Conservation (phyloP, 2,797 vertebrate genomes). For the Miichthys miiuy region DNA sequence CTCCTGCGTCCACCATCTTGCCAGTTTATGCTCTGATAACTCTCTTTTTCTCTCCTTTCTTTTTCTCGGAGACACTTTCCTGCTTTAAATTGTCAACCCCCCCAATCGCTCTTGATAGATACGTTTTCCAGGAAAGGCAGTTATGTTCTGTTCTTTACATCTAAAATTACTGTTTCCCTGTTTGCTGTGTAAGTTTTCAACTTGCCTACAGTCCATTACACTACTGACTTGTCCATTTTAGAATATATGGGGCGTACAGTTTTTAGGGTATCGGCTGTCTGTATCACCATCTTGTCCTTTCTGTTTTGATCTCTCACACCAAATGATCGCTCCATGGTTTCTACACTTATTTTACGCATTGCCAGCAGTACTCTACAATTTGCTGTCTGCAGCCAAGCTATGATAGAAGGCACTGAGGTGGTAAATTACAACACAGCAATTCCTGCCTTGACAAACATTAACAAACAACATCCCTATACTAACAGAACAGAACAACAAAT, state of each 20-base stretch:
- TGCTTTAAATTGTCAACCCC: constrained; percentile 48
- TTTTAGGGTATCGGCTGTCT: constrained; percentile 39
- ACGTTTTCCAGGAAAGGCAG: constrained; percentile 48
- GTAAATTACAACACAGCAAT: constrained; percentile 67
- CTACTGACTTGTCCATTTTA: constrained; percentile 42
- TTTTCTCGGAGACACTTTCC: constrained; percentile 48
- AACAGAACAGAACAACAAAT: constrained; percentile 74
- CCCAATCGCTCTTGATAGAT: constrained; percentile 30
- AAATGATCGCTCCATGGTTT: constrained; percentile 46
- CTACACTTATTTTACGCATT: constrained; percentile 49
- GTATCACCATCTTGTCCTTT: constrained; percentile 44
- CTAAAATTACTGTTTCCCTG: constrained; percentile 57
- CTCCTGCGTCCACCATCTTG: constrained; percentile 59
- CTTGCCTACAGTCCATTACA: constrained; percentile 49
- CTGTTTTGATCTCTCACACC: constrained; percentile 55
- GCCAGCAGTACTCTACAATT: constrained; percentile 55
- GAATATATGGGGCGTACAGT: constrained; percentile 29
- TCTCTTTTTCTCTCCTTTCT: constrained; percentile 79
- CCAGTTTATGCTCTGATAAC: constrained; percentile 75
- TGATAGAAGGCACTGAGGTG: constrained; percentile 66
- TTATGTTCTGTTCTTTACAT: constrained; percentile 50
- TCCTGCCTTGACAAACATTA: constrained; percentile 67
- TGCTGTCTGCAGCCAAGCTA: constrained; percentile 51
- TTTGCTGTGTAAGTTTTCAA: constrained; percentile 65
- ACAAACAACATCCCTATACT: constrained; percentile 70